Evolutionary conservation across 2,113 vertebrate genomes (phyloP), one percentile per base, ranked within the genome.

Genomic region (Oncorhynchus clarkii): DNA sequence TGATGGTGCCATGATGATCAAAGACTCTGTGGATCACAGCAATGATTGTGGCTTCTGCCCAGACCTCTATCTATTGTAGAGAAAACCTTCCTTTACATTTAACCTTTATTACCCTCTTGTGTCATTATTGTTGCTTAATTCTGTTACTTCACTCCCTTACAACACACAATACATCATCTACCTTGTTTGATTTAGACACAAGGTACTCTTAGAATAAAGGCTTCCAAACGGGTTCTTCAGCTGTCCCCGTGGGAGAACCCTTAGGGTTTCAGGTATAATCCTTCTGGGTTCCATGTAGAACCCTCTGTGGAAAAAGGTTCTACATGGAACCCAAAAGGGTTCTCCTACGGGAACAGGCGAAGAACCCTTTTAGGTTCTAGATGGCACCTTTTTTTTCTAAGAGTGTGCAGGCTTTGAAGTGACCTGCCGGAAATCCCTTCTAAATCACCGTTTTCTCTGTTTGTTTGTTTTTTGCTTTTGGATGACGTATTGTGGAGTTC

Each of bases 391-490:
- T 34, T 34, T 34, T 8, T 27, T 31, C 29, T 31, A 29, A 29
- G 34, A 34, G 34, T 34, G 34, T 34, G 7, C 20, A 7, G 59
- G 9, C 59, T 60, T 60, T 60, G 59, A 60, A 60, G 59, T 60
- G 59, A 5, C n/a, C 18, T 60, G 59, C n/a, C 20, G 7, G 59
- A 60, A 7, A 60, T n/a, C n/a, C 7, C 7, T 60, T 60, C 59
- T 16, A 22, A 9, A 67, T 68, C 78, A 78, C 49, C 71, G 13
- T 62, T 70, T 60, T 54, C 72, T 13, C 81, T 77, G 77, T 7
- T 34, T 1, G 6, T 34, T 34, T 34, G 72, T 27, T 83, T 73
- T 27, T 83, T 78, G 78, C 51, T 69, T 84, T 78, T 71, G 59
- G 68, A 82, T 76, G 66, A 48, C 60, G 70, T 83, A 82, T 72